Evolutionary conservation across 2,888 invertebrate genomes (phyloP).

Genomic region (Reticulitermes lucifugus): DNA sequence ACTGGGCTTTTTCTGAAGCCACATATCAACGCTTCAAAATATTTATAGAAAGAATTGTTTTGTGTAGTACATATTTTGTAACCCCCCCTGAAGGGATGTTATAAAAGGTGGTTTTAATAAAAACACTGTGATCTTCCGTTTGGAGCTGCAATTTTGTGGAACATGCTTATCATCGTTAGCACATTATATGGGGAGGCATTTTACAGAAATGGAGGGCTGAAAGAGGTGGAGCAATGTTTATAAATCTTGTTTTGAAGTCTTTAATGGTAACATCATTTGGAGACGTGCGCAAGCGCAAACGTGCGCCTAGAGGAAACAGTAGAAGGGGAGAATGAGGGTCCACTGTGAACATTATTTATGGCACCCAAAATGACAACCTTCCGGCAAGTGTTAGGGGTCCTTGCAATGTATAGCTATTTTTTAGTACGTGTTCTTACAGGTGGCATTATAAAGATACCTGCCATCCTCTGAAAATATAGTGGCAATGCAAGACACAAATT

Average conservation of each 20-base stretch:
- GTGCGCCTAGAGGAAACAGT: not conserved
- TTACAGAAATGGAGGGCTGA: not conserved
- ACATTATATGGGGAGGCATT: constrained; percentile 8
- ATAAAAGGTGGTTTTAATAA: constrained; percentile 10
- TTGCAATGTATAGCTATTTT: constrained; percentile 23
- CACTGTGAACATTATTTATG: constrained; percentile 47
- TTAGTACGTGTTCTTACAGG: constrained; percentile 33
- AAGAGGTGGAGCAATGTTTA: constrained; percentile 35
- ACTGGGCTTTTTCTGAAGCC: not conserved
- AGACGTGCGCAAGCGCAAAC: not conserved
- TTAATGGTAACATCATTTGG: constrained; percentile 36
- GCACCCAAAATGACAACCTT: constrained; percentile 49
- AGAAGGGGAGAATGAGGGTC: not conserved
- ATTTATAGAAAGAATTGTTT: not conserved
- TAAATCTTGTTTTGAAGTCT: constrained; percentile 43
- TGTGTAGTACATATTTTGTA: not conserved
- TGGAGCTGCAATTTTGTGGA: not conserved
- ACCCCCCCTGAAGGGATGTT: not conserved
- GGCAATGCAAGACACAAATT: not conserved
- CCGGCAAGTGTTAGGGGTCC: constrained; percentile 33
- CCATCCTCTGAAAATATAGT: not conserved
- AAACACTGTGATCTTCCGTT: not conserved
- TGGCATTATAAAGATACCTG: constrained; percentile 37
- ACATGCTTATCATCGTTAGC: constrained; percentile 11
- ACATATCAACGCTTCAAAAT: not conserved